Base-by-base conservation (phyloP, 2,888 invertebrate genomes). In the Lissocephala sabroskyi region DNA sequence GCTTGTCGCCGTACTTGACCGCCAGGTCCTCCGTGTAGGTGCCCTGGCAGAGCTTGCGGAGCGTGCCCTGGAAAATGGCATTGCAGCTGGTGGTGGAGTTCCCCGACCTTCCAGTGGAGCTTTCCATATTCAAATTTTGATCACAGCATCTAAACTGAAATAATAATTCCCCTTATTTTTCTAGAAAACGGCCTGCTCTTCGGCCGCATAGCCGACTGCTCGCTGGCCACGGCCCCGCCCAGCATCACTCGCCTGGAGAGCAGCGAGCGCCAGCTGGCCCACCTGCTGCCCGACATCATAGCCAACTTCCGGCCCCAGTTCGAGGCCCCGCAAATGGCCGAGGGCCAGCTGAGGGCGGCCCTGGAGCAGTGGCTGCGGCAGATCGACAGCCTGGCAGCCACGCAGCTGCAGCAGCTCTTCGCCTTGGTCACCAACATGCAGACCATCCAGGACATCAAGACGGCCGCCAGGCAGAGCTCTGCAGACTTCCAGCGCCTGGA, bases 401-500 rank as follows among this genome's bases (percentile, higher is more conserved):
- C 89, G 11, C 86, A 90, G 33, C 86, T 89, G 0, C 87, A 88
- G 59, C 85, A 87, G 1, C 83, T 93, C 6, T 86, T 90, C 2
- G 86, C 90, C 52, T 86, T 92, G 42, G 87, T 93, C 2, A 88
- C 89, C 2, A 89, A 89, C 41, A 87, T 93, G 44, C 91, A 90
- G 80, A 89, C 90, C 1, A 85, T 94, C 52, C 90, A 92, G 64
- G 89, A 90, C 49, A 90, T 93, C 45, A 86, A 92, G 43, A 89
- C 90, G 64, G 90, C 91, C 65, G 89, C 91, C 0, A 86, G 89
- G 43, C 87, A 90, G 23, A 88, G 89, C 66, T 86, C 88, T 1
- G 77, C 85, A 32, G 88, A 90, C 67, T 93, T 92, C 90, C 83
- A 85, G 2, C 78, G 83, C 7, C 87, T 92, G 33, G 91, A 91